A percentile compares a stretch with the other conserved stretches of the same genome.
These are phyloP conservation scores for Dryococelus australis DNA, from an alignment of 2,888 invertebrate genomes.

Conservation along the genomic window DNA sequence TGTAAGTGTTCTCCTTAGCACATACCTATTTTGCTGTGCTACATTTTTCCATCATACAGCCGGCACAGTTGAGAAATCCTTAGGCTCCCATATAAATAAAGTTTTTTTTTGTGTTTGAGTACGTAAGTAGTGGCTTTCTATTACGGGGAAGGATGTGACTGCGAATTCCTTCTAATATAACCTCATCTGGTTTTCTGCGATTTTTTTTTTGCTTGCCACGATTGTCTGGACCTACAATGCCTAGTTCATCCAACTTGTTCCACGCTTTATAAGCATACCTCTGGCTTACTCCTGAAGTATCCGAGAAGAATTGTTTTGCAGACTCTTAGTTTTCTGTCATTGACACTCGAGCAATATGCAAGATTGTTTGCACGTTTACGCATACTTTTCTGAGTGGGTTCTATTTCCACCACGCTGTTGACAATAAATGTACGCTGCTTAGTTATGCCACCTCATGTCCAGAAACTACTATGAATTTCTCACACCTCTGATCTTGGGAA, in stretches of 20 bases:
- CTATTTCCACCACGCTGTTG: neutral
- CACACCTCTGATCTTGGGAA: neutral
- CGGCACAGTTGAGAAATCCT: neutral
- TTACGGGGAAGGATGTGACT: neutral
- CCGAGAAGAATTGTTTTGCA: neutral
- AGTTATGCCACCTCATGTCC: neutral
- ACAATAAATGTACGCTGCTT: neutral
- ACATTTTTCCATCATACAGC: neutral
- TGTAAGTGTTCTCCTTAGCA: neutral
- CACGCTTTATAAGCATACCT: neutral
- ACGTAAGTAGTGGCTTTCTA: no score
- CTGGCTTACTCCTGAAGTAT: neutral
- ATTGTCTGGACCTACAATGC: no score
- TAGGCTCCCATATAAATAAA: neutral
- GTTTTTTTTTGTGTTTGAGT: neutral
- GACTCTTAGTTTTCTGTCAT: neutral
- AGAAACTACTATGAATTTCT: neutral
- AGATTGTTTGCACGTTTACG: neutral
- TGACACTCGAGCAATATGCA: neutral
- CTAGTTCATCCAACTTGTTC: neutral
- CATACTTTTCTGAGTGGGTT: neutral
- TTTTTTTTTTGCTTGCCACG: neutral
- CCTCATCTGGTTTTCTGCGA: neutral
- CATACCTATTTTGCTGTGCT: neutral
- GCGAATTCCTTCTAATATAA: conserved; percentile 1